Base-by-base conservation (phyloP, 92 coral and sea anemone genomes). In the Isaurus tuberculatus region DNA sequence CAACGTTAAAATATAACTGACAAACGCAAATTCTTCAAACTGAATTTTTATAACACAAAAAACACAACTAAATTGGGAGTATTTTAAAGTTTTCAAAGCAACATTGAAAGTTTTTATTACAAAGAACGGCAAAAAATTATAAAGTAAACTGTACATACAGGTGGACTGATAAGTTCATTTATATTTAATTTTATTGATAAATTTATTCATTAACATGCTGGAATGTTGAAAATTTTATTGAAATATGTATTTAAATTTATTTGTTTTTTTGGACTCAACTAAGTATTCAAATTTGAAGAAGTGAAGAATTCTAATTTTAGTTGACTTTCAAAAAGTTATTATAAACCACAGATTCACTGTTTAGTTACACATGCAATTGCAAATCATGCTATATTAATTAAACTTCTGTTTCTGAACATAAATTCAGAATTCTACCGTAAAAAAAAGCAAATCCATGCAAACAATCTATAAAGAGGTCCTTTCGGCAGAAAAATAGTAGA, bases 211-310 rank as follows among this genome's bases (percentile, higher is more conserved):
- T 2, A 8, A 72, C 43, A 72, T 23, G 1, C 27, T 72, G 36
- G 61, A 72, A 44, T 72, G 78, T 72, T 44, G 61, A 25, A 55
- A 43, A 72, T 14, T 72, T 72, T 36, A 13, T 8, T 25, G n/a
- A 14, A 72, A 43, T 5, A 2, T 72, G 9, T 0, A 22, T 13
- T 23, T 40, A 40, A 2, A 40, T 13, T 13, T 40, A 7, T 40
- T 7, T 40, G 46, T 40, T 40, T 13, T 6, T n/a, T n/a, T n/a
- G n/a, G n/a, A n/a, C n/a, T n/a, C n/a, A n/a, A n/a, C n/a, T n/a
- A n/a, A n/a, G n/a, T n/a, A n/a, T n/a, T 40, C 46, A 40, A 40
- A 7, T 26, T 55, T 55, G 63, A 55, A 49, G 25, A 74, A 74
- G 28, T 53, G n/a, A 58, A 36, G 53, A 37, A 4, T 37, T 37